Evolutionary conservation across 2,888 invertebrate species (phyloP).

Genomic region (Meliscaeva auricollis): DNA sequence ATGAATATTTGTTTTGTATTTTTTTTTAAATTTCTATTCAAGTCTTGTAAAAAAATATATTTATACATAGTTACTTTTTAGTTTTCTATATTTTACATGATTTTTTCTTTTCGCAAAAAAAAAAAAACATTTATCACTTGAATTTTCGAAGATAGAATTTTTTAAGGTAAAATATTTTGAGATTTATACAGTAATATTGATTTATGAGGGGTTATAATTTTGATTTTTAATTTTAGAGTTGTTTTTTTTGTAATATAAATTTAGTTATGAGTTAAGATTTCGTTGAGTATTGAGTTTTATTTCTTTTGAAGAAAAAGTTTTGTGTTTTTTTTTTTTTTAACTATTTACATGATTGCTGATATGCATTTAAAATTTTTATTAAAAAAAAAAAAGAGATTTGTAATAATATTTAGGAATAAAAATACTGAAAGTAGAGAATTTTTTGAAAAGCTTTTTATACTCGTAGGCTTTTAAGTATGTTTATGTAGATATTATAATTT

Average conservation of each 20-base stretch:
- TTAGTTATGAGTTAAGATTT: constrained; percentile 46
- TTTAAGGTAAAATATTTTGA: constrained; percentile 3
- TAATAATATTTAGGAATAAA: too few species aligned
- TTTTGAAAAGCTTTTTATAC: too few species aligned
- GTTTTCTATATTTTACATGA: constrained; percentile 40
- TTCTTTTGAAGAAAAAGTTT: constrained; percentile 29
- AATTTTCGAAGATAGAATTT: constrained; percentile 56
- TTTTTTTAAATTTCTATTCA: constrained; percentile 67
- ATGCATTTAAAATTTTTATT: constrained; percentile 7
- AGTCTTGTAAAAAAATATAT: constrained; percentile 74
- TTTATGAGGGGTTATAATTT: constrained; percentile 26
- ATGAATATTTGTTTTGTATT: neutral
- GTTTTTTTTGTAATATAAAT: constrained; percentile 9
- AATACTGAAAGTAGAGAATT: too few species aligned
- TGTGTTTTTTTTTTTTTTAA: neutral
- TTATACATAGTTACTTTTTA: constrained; percentile 57
- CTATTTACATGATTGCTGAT: constrained; percentile 37
- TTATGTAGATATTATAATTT: too few species aligned
- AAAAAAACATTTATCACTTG: constrained; percentile 61
- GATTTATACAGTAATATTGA: constrained; percentile 4
- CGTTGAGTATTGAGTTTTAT: constrained; percentile 68
- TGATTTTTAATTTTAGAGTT: constrained; percentile 11
- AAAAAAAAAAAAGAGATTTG: too few species aligned
- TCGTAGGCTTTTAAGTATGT: too few species aligned
- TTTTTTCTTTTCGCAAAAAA: constrained; percentile 27